Evolutionary conservation across 2,888 invertebrate genomes (phyloP).

Genomic region (Dusona sp.): DNA sequence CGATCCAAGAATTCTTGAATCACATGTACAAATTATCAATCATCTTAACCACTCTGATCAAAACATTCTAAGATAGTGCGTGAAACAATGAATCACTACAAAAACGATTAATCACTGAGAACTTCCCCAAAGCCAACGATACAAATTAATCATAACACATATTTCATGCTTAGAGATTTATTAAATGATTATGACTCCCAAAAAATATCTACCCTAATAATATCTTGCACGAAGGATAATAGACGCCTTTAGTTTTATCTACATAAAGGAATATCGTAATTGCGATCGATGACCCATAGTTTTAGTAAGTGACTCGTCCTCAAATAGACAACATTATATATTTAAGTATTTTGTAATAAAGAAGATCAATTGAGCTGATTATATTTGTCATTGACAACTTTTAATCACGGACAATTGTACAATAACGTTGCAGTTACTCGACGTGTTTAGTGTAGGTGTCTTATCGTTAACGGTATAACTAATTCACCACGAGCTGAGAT

Average conservation of each 20-base stretch:
- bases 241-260: not conserved
- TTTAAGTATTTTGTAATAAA: not conserved
- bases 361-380: not conserved
- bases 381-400: not conserved
- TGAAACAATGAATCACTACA: not conserved
- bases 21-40: not conserved
- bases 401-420: not conserved
- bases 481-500: not conserved
- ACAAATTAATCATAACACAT: not conserved
- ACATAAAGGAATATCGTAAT: not conserved
- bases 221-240: not conserved
- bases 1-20: not conserved
- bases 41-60: not conserved
- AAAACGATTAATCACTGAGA: not conserved
- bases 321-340: not conserved
- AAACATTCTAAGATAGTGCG: not conserved
- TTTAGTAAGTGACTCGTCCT: not conserved
- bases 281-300: not conserved
- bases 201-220: not conserved
- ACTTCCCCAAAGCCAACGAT: not conserved
- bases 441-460: not conserved
- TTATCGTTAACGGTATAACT: conserved; percentile 16
- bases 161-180: not conserved
- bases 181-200: not conserved
- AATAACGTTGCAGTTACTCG: not conserved